Evolutionary conservation across 2,113 vertebrate species (phyloP), one percentile per base, ranked within the genome.

Genomic region (Heteronetta atricapilla): DNA sequence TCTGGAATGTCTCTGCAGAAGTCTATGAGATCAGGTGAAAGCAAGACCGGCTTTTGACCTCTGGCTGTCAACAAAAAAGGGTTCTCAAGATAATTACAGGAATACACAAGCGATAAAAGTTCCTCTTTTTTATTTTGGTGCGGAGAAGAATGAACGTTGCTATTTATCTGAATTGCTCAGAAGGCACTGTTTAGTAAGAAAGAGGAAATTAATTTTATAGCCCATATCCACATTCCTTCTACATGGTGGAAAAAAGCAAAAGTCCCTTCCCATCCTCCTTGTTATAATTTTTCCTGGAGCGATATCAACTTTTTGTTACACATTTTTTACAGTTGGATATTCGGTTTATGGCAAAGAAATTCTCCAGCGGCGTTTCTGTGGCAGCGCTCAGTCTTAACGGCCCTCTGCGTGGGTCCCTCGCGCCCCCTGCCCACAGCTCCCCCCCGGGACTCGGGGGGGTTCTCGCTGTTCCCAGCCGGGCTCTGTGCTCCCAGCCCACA

Each of bases 171-270:
- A 36, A 33, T 29, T 11, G 72, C 90, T 94, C 62, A 55, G 89
- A 86, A 85, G 44, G 64, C 36, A 31, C 63, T 82, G 59, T 28
- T 74, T 66, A 81, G 64, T 34, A 33, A 94, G 78, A 94, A 97
- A 98, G 97, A 64, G 86, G 97, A 97, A 97, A 88, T 85, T 68
- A 26, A 42, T 64, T 88, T 92, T 86, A 91, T 63, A 56, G 59
- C 62, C 89, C 38, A 8, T 82, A 85, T 89, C 93, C 34, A 69
- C 80, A 89, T 88, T 72, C 84, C 70, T 82, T 34, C 76, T 40
- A 76, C n/a, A 8, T 11, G 29, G 73, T 93, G 80, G 81, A 28
- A 64, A 80, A 21, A 86, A 95, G 36, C 55, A 77, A 93, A 97
- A 94, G 68, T 86, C 93, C 96, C 89, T 78, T 86, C 76, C 33